phyloP scores from a whole-genome alignment of 2,113 vertebrate genomes.

The Cephalopholis sonnerati region DNA sequence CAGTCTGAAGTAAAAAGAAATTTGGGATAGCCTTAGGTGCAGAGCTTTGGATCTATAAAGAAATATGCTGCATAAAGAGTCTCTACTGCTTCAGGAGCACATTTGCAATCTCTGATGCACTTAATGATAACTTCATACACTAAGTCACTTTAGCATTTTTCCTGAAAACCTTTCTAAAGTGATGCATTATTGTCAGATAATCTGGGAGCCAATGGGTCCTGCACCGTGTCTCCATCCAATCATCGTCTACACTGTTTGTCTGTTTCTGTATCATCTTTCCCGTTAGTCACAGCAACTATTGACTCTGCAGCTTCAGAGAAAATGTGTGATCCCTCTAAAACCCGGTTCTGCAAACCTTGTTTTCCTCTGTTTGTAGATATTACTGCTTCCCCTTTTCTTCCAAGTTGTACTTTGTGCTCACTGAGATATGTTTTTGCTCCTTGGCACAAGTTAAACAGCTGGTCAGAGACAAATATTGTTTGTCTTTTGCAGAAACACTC shows the following conservation, averaged over 20 bases:
- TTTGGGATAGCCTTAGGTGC: not conserved
- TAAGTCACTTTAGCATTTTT: not conserved
- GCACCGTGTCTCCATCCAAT: slow-evolving; percentile 14
- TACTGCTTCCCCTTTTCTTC: not conserved
- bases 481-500: not conserved
- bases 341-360: not conserved
- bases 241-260: not conserved
- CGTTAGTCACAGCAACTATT: slow-evolving; percentile 9
- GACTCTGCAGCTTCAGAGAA: not conserved
- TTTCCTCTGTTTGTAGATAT: not conserved
- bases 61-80: not conserved
- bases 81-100: not conserved
- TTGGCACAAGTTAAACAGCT: not conserved
- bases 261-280: slow-evolving; percentile 12
- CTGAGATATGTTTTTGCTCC: not conserved
- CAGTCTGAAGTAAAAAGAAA: not conserved
- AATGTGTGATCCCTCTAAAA: not conserved
- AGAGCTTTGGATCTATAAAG: slow-evolving; percentile 7
- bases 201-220: not conserved
- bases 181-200: not conserved
- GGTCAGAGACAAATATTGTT: not conserved
- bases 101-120: not conserved
- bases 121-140: not conserved
- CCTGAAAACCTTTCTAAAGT: not conserved
- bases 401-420: not conserved